These are phyloP conservation scores for Triplophysa dalaica DNA, from an alignment of 2,113 vertebrate genomes.

Conservation along the genomic window DNA sequence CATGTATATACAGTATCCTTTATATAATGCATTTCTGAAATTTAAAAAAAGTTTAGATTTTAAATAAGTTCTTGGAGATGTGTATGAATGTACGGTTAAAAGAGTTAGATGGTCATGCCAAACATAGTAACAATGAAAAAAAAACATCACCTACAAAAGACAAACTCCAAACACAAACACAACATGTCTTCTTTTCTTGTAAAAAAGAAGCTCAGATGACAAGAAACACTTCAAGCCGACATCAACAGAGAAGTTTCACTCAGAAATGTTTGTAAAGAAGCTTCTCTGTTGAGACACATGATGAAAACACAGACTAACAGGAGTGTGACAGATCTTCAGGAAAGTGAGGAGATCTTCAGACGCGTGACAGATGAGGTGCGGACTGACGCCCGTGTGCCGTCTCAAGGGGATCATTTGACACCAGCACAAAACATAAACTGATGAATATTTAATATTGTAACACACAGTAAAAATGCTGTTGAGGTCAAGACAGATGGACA, in stretches of 20 bases:
- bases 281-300: neutral
- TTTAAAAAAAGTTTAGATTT: neutral
- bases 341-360: conserved; percentile 44
- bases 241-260: conserved; percentile 16
- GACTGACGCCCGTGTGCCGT: conserved; percentile 36
- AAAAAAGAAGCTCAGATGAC: conserved; percentile 54
- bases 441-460: conserved; percentile 51
- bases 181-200: conserved; percentile 56
- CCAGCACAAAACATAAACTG: conserved; percentile 35
- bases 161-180: neutral
- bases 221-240: conserved; percentile 41
- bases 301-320: conserved; percentile 40
- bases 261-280: neutral
- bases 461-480: conserved; percentile 23
- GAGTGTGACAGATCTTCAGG: conserved; percentile 16
- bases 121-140: conserved; percentile 1
- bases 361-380: conserved; percentile 41
- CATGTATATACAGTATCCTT: too few relatives aligned
- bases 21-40: neutral
- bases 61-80: neutral
- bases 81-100: neutral
- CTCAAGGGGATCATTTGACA: conserved; percentile 42
- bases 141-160: neutral
- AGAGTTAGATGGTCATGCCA: conserved; percentile 35
- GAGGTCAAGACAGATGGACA: conserved; percentile 1